Percentiles rank a stretch among this genome's conserved stretches.
Conservation (phyloP, 2,113 vertebrate genomes). For the Chamaea fasciata region DNA sequence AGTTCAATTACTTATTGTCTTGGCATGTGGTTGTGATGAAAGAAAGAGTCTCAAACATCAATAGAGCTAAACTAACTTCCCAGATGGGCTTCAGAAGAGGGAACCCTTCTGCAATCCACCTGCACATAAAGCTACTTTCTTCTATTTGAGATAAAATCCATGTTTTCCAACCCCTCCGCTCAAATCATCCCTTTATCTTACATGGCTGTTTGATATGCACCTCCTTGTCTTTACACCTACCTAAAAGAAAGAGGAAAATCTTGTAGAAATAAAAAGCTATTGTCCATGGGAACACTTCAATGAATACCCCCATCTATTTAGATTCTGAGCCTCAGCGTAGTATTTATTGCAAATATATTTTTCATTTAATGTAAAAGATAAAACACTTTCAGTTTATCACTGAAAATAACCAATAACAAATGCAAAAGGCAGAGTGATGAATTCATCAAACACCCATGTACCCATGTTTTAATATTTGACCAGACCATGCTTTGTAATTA, state of each 20-base stretch:
- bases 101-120: conserved; percentile 74
- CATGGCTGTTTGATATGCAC: conserved; percentile 24
- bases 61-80: conserved; percentile 80
- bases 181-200: conserved; percentile 54
- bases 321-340: neutral
- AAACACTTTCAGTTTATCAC: neutral
- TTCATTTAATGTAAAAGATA: neutral
- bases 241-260: neutral
- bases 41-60: conserved; percentile 74
- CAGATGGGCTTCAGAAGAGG: conserved; percentile 77
- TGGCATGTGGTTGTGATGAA: conserved; percentile 76
- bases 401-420: neutral
- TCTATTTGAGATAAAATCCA: conserved; percentile 37
- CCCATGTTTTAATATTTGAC: neutral
- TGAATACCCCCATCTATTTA: neutral
- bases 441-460: neutral
- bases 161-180: neutral
- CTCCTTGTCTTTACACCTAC: neutral
- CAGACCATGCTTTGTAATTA: neutral
- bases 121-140: conserved; percentile 77
- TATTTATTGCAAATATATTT: neutral
- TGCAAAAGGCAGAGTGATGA: neutral
- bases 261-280: neutral
- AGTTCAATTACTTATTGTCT: conserved; percentile 81
- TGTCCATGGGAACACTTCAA: neutral